Evolutionary conservation across 2,797 vertebrate genomes (phyloP).

Genomic region (Gymnoscopelus braueri): DNA sequence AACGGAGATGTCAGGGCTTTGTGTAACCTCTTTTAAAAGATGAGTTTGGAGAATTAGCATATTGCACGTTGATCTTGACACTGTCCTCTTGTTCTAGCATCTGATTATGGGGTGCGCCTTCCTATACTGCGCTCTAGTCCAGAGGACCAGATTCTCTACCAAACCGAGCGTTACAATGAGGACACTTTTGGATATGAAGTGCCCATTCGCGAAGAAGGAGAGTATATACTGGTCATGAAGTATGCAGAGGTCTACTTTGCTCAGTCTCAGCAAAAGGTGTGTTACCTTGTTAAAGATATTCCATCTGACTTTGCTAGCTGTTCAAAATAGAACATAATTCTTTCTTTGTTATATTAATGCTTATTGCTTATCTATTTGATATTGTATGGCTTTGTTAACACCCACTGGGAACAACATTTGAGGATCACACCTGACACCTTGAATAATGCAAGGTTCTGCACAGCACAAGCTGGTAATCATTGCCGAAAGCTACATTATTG

Average conservation of each 20-base stretch:
- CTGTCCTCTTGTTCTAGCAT: conserved; percentile 78
- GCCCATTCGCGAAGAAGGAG: conserved; percentile 95
- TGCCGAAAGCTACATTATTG: not conserved
- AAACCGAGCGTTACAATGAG: conserved; percentile 98
- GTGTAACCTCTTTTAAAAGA: conserved; percentile 1
- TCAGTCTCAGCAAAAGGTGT: conserved; percentile 98
- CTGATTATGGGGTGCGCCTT: conserved; percentile 96
- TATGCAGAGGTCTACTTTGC: conserved; percentile 99
- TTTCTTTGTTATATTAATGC: too few species aligned
- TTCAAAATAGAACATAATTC: too few species aligned
- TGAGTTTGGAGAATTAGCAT: not conserved
- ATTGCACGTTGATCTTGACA: conserved; percentile 21
- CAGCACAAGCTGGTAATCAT: not conserved
- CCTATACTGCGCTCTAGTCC: conserved; percentile 94
- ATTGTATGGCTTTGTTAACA: not conserved
- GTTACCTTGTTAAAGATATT: not conserved
- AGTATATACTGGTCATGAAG: conserved; percentile 97
- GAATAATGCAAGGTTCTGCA: not conserved
- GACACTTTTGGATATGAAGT: conserved; percentile 97
- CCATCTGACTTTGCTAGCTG: too few species aligned
- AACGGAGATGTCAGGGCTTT: not conserved
- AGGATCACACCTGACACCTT: not conserved
- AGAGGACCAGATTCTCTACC: conserved; percentile 96
- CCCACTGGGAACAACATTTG: not conserved
- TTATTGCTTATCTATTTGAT: too few species aligned